Percentiles rank a stretch among this genome's conserved stretches.
Conservation (phyloP, 2,888 invertebrate species). For the Netelia melanura region DNA sequence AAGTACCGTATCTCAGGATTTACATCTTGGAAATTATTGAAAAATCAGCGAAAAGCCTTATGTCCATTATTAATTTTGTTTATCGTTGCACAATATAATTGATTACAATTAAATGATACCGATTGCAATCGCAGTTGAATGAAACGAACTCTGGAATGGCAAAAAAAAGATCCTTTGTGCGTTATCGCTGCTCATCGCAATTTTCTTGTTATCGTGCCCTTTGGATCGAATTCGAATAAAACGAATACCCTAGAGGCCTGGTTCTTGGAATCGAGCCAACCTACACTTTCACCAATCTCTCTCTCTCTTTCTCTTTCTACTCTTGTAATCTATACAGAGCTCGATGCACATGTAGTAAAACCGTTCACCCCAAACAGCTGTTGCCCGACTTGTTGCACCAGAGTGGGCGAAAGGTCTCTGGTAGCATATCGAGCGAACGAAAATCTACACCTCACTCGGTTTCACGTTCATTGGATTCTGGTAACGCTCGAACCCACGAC, state of each 20-base stretch:
- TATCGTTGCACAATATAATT: not conserved
- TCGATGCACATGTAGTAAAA: slow-evolving; percentile 57
- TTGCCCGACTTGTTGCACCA: slow-evolving; percentile 81
- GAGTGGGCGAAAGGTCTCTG: slow-evolving; percentile 3
- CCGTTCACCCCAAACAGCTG: slow-evolving; percentile 77
- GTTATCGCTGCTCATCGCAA: not conserved
- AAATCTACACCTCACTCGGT: slow-evolving; percentile 24
- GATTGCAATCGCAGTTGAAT: too few relatives aligned
- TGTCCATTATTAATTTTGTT: too few relatives aligned
- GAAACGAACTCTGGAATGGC: not conserved
- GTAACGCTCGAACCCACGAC: not conserved
- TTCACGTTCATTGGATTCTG: slow-evolving; percentile 31
- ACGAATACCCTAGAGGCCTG: slow-evolving; percentile 45
- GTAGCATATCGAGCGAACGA: slow-evolving; percentile 26
- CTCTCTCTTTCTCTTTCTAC: slow-evolving; percentile 10
- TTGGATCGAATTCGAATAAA: slow-evolving; percentile 47
- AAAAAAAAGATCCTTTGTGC: not conserved
- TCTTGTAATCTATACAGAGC: slow-evolving; percentile 41
- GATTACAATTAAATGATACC: not conserved
- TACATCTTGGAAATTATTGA: too few relatives aligned
- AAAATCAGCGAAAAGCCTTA: too few relatives aligned
- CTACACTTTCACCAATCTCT: slow-evolving; percentile 59
- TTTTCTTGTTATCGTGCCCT: slow-evolving; percentile 7
- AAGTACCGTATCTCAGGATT: too few relatives aligned
- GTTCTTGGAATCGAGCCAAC: slow-evolving; percentile 74